These are phyloP conservation scores for Apeira syringaria DNA, from an alignment of 2,888 invertebrate species.

Conservation along the genomic window DNA sequence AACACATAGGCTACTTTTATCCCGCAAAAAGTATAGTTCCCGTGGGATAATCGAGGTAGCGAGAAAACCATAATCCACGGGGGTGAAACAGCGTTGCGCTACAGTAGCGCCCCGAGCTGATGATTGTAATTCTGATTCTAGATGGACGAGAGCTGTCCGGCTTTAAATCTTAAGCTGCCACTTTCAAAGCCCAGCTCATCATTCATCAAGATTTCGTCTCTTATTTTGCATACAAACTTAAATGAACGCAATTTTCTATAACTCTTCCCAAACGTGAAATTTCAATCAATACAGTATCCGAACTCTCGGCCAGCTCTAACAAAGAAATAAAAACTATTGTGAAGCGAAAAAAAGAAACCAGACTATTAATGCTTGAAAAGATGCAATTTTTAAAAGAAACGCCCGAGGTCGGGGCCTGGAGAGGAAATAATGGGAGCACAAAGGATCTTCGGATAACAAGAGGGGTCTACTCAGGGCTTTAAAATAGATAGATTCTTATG, in stretches of 20 bases:
- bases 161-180: too few species aligned
- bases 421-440: constrained; percentile 12
- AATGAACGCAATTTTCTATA: constrained; percentile 20
- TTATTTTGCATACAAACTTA: too few species aligned
- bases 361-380: constrained; percentile 35
- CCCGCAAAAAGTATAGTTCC: too few species aligned
- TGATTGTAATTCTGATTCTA: too few species aligned
- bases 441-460: constrained; percentile 17
- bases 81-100: too few species aligned
- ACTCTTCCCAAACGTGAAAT: constrained; percentile 41
- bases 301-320: constrained; percentile 30
- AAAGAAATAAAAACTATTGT: constrained; percentile 52
- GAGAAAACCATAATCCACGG: too few species aligned
- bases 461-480: constrained; percentile 4
- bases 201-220: too few species aligned
- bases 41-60: too few species aligned
- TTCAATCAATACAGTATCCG: constrained; percentile 51
- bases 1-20: too few species aligned
- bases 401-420: constrained; percentile 21
- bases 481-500: constrained; percentile 10
- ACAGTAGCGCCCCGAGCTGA: too few species aligned
- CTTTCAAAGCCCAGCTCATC: too few species aligned
- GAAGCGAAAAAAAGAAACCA: constrained; percentile 32
- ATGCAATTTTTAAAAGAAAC: constrained; percentile 46
- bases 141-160: too few species aligned